Evolutionary conservation across 2,797 vertebrate genomes (phyloP).

Genomic region (Darevskia mixta): DNA sequence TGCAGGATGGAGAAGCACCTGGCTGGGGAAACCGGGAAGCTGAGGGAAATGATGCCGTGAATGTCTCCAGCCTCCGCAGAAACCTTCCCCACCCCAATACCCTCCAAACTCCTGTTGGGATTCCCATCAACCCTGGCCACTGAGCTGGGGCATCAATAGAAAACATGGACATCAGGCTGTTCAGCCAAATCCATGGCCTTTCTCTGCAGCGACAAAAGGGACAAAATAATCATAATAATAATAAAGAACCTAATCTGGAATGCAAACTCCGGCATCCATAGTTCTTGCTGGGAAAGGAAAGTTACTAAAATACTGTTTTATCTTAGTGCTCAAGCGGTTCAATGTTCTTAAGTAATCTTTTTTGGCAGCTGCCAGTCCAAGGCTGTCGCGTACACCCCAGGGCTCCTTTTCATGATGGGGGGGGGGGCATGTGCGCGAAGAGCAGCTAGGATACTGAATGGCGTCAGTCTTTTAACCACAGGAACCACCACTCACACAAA

Average conservation of each 20-base stretch:
- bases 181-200: slow-evolving; percentile 24
- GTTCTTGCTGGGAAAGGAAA: slow-evolving; percentile 32
- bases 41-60: background rate
- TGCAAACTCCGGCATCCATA: slow-evolving; percentile 79
- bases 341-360: slow-evolving; percentile 67
- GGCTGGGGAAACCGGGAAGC: background rate
- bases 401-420: slow-evolving; percentile 2
- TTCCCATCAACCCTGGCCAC: background rate
- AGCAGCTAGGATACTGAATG: slow-evolving; percentile 34
- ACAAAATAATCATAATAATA: slow-evolving; percentile 49
- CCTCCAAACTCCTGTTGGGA: background rate
- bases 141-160: slow-evolving; percentile 14
- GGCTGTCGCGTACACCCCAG: background rate
- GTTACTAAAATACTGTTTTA: slow-evolving; percentile 82
- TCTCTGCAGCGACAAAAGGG: slow-evolving; percentile 1
- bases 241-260: slow-evolving; percentile 70
- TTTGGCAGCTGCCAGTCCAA: slow-evolving; percentile 26
- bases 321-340: slow-evolving; percentile 78
- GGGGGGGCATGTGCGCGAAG: slow-evolving; percentile 24
- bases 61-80: background rate
- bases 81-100: background rate
- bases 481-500: slow-evolving; percentile 74
- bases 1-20: background rate
- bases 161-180: slow-evolving; percentile 18
- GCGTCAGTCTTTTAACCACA: slow-evolving; percentile 73